These are phyloP conservation scores for Lepus oiostolus DNA, from an alignment of 2,797 vertebrate genomes.

Conservation along the genomic window DNA sequence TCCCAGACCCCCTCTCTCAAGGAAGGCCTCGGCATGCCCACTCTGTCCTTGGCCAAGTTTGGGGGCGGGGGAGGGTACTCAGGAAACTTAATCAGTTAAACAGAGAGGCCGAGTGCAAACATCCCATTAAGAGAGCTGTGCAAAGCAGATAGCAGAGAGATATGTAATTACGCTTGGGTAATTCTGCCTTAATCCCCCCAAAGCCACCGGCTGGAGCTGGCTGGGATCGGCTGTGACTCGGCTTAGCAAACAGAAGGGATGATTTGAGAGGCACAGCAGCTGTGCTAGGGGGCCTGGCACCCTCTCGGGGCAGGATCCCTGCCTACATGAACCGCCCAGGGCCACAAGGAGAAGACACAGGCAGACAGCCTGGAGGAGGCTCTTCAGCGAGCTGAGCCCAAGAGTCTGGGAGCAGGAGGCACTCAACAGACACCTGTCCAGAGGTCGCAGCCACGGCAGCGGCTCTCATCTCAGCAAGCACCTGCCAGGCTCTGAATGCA, in stretches of 20 bases:
- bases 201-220: conserved; percentile 84
- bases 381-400: conserved; percentile 5
- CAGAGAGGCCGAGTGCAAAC: conserved; percentile 74
- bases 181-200: conserved; percentile 88
- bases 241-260: conserved; percentile 84
- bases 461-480: background rate
- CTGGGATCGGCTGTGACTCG: conserved; percentile 85
- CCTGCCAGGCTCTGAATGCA: background rate
- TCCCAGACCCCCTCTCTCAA: background rate
- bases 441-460: background rate
- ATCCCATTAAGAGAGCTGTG: conserved; percentile 83
- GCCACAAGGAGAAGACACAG: background rate
- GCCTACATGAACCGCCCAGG: background rate
- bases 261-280: conserved; percentile 35
- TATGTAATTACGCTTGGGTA: conserved; percentile 88
- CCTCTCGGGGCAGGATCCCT: background rate
- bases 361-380: background rate
- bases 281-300: background rate
- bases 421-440: background rate
- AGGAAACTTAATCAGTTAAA: conserved; percentile 87
- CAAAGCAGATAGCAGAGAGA: conserved; percentile 85
- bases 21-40: conserved; percentile 16
- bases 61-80: conserved; percentile 61
- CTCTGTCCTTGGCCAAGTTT: conserved; percentile 79
- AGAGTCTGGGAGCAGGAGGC: background rate